These are phyloP conservation scores for Stichopus horrens DNA, from an alignment of 53 echinoderm and acorn worm species.

Conservation along the genomic window DNA sequence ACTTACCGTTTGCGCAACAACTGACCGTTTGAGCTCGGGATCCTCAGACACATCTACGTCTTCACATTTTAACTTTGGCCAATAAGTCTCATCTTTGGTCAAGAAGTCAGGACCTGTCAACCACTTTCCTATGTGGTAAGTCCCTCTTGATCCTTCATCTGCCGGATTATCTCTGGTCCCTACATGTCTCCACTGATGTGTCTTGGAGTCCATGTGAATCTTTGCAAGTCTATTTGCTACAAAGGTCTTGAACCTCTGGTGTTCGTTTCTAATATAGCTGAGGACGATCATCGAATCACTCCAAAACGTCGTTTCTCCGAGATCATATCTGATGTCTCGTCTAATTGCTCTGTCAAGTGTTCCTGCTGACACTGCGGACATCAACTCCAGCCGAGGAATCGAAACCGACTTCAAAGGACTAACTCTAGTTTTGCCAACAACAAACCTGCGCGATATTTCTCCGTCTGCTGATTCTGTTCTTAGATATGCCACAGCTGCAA, in stretches of 20 bases:
- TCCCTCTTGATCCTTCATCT: slow-evolving; percentile 27
- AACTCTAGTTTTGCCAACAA: slow-evolving; percentile 59
- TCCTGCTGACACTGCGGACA: slow-evolving; percentile 54
- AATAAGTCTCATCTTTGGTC: background rate
- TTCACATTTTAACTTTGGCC: slow-evolving; percentile 5
- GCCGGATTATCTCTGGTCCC: slow-evolving; percentile 47
- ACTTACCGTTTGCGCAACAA: background rate
- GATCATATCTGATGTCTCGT: slow-evolving; percentile 2
- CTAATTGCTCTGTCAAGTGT: slow-evolving; percentile 45
- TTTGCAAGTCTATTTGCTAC: slow-evolving; percentile 58
- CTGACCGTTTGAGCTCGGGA: slow-evolving; percentile 31
- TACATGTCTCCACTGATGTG: slow-evolving; percentile 60
- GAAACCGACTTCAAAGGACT: slow-evolving; percentile 54
- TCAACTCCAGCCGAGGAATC: slow-evolving; percentile 61
- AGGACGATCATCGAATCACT: slow-evolving; percentile 57
- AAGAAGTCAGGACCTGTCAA: slow-evolving; percentile 20
- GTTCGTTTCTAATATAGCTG: slow-evolving; percentile 54
- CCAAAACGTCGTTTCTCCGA: slow-evolving; percentile 48
- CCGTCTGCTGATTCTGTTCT: slow-evolving; percentile 24
- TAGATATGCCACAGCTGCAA: slow-evolving; percentile 63
- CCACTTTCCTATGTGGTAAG: slow-evolving; percentile 1
- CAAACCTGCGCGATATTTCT: slow-evolving; percentile 35
- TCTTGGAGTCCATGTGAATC: slow-evolving; percentile 27
- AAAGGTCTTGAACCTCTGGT: slow-evolving; percentile 52
- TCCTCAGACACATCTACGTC: background rate